phyloP scores from a whole-genome alignment of 2,888 invertebrate species.

The Eristalinus sepulchralis region DNA sequence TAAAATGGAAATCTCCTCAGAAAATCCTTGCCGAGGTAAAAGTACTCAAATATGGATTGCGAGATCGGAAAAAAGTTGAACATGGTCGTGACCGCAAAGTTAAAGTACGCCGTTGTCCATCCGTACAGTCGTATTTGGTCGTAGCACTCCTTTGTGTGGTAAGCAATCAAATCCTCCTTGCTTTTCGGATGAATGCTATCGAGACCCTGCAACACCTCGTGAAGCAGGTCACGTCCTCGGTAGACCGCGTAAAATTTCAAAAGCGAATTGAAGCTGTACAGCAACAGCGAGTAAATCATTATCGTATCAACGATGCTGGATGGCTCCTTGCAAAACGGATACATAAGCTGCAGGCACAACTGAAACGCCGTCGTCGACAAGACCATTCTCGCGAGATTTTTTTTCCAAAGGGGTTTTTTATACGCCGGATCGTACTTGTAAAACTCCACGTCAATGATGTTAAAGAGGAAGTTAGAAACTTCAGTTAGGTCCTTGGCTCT shows the following conservation, averaged over 20 bases:
- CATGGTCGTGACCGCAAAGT: not conserved
- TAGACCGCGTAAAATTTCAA: slow-evolving; percentile 4
- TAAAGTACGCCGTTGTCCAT: not conserved
- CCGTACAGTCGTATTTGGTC: not conserved
- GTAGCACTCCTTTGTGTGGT: not conserved
- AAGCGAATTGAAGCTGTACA: slow-evolving; percentile 10
- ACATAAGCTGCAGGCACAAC: no score
- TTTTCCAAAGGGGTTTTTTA: no score
- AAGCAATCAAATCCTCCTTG: not conserved
- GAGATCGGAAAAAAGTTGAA: slow-evolving; percentile 19
- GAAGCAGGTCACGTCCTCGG: slow-evolving; percentile 6
- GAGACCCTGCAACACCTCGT: slow-evolving; percentile 38
- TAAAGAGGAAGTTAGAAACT: no score
- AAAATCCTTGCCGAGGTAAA: not conserved
- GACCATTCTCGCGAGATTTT: no score
- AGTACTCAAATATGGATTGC: slow-evolving; percentile 24
- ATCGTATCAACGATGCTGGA: no score
- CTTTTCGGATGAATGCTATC: slow-evolving; percentile 22
- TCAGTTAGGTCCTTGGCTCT: no score
- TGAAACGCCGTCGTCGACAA: no score
- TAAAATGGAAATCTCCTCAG: slow-evolving; percentile 53
- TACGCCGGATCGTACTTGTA: no score
- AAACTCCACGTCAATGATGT: no score
- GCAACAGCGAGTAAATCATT: no score
- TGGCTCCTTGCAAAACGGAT: no score